Conservation (phyloP, 2,113 vertebrate species). For the Tragelaphus buxtoni region DNA sequence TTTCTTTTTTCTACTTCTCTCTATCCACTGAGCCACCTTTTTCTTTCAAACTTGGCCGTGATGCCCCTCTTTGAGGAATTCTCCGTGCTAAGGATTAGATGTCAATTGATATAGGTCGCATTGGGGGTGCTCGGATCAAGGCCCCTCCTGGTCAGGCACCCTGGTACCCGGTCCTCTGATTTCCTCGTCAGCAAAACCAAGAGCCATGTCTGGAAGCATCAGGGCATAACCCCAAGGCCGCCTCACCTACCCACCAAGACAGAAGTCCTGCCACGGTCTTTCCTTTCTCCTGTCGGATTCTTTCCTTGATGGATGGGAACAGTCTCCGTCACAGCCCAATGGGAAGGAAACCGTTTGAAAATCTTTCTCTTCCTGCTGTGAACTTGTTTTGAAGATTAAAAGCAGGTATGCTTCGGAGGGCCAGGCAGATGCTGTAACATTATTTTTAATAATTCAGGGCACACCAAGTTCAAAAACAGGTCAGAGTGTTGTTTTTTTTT, state of each 20-base stretch:
- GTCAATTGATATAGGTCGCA: rapidly evolving
- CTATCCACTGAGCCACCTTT: not conserved
- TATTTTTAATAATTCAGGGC: conserved; percentile 48
- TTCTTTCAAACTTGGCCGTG: not conserved
- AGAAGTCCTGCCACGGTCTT: not conserved
- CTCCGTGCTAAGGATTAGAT: too few relatives aligned
- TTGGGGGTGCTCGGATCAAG: not conserved
- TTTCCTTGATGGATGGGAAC: not conserved
- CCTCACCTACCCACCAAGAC: not conserved
- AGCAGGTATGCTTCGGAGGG: conserved; percentile 14
- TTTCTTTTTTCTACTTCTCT: not conserved
- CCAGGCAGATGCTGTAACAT: not conserved
- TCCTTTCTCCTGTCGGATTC: not conserved
- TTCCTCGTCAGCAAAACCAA: not conserved
- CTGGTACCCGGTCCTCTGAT: not conserved
- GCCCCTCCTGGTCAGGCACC: not conserved
- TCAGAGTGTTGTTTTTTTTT: not conserved
- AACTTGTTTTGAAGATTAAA: conserved; percentile 58
- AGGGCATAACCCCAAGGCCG: not conserved
- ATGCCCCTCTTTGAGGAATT: not conserved
- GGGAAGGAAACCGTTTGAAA: not conserved
- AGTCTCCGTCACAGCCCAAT: not conserved
- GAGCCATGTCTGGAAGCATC: not conserved
- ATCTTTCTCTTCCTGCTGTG: conserved; percentile 35
- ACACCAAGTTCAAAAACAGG: conserved; percentile 9